Conservation (phyloP, 2,797 vertebrate species). For the Hoplostethus mediterraneus region DNA sequence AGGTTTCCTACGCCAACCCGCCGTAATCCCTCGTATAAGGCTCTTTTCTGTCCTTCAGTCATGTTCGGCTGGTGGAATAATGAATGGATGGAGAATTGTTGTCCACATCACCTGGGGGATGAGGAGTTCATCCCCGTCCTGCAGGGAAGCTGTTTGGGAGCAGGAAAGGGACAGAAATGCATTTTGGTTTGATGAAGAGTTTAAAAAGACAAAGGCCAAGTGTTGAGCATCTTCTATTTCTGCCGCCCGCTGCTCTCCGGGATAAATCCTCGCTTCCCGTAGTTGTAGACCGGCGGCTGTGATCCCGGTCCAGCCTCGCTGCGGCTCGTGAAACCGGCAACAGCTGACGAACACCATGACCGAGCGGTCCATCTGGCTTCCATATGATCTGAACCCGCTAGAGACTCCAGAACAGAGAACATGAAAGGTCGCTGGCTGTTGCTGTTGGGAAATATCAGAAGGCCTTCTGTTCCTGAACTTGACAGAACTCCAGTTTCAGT, state of each 20-base stretch:
- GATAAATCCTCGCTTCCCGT: constrained; percentile 14
- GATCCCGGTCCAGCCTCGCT: neutral
- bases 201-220: neutral
- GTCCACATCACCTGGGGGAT: too few relatives aligned
- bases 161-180: neutral
- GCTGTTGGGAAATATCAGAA: constrained; percentile 21
- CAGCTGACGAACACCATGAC: constrained; percentile 29
- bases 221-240: neutral
- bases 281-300: constrained; percentile 3
- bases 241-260: neutral
- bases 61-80: too few relatives aligned
- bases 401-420: constrained; percentile 18
- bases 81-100: too few relatives aligned
- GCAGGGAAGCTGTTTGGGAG: too few relatives aligned
- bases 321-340: constrained; percentile 22
- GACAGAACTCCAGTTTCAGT: constrained; percentile 22
- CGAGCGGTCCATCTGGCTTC: constrained; percentile 28
- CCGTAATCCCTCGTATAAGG: too few relatives aligned
- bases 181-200: neutral
- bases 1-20: too few relatives aligned
- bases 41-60: too few relatives aligned
- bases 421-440: neutral
- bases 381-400: constrained; percentile 32
- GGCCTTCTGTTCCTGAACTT: constrained; percentile 18
- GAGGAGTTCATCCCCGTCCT: too few relatives aligned